Base-by-base conservation (phyloP, 2,888 invertebrate species). In the Synanthedon tipuliformis region DNA sequence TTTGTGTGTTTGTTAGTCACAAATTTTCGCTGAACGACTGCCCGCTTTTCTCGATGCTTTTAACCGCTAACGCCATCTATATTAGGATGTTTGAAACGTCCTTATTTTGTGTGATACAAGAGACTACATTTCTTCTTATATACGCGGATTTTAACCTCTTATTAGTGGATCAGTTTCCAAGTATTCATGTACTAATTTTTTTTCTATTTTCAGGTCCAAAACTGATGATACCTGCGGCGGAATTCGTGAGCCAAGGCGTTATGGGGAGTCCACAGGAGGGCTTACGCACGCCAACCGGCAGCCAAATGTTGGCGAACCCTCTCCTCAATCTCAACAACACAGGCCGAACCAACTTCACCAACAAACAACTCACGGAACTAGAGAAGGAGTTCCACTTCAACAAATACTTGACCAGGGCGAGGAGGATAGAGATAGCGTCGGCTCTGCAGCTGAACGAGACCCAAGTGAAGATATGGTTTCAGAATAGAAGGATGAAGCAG, bases 381-480 rank as follows among this genome's bases (percentile, higher is more conserved):
- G 99, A 99, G 80, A 99, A 99, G 77, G 99, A 99, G 82, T 99
- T 99, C 88, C 99, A 99, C 81, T 99, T 98, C 87, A 98, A 98
- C 89, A 98, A 98, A 86, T 99, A 99, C 89, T 91, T 99, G 70
- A 99, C 99, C 45, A 89, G 99, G 64, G 98, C 98, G 45, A 89
- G 99, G 61, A 90, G 99, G 66, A 98, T 99, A 76, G 99, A 99
- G 85, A 99, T 99, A 63, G 99, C 99, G 0, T 95, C 96, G 3
- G 95, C 97, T 3, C 87, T 99, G 53, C 96, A 97, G 72, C 91
- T 99, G 52, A 99, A 98, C 82, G 99, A 99, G 80, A 98, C 98
- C 1, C 98, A 99, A 89, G 94, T 95, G 41, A 97, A 98, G 84
- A 98, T 98, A 64, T 98, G 98, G 98, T 99, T 99, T 78, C 99